These are phyloP conservation scores for Orientallactaga sibirica DNA, from an alignment of 2,797 vertebrate species.

Conservation along the genomic window DNA sequence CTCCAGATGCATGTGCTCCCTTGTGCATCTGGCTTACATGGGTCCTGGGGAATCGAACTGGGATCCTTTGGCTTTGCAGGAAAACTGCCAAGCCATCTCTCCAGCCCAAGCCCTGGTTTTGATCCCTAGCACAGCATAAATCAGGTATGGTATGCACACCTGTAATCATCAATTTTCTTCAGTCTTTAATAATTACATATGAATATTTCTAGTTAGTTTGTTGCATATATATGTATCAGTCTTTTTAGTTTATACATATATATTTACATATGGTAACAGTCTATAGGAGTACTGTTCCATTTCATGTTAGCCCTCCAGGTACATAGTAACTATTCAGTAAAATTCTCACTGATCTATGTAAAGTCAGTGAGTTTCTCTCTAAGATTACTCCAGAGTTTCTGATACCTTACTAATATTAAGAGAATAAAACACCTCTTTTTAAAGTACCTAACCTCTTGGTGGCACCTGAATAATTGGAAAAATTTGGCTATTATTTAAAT, in stretches of 20 bases:
- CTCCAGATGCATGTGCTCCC: no score
- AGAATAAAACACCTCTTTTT: not conserved
- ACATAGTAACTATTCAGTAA: not conserved
- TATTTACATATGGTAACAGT: no score
- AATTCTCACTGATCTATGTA: not conserved
- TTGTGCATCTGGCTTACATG: no score
- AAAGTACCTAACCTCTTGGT: not conserved
- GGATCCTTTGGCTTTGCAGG: no score
- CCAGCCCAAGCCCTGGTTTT: no score
- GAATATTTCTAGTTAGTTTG: not conserved
- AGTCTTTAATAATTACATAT: constrained; percentile 21
- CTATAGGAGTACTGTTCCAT: not conserved
- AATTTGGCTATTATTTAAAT: constrained; percentile 6
- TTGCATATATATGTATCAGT: not conserved
- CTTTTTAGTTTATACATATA: no score
- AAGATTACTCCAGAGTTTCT: constrained; percentile 39
- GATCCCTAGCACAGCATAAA: no score
- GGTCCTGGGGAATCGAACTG: no score
- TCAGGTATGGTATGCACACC: no score
- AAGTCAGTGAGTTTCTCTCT: constrained; percentile 28
- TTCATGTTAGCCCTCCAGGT: not conserved
- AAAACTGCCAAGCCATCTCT: no score
- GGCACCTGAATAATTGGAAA: constrained; percentile 4
- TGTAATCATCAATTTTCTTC: not conserved
- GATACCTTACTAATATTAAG: not conserved